phyloP scores from a whole-genome alignment of 2,113 vertebrate species.

The Hippoglossus stenolepis region DNA sequence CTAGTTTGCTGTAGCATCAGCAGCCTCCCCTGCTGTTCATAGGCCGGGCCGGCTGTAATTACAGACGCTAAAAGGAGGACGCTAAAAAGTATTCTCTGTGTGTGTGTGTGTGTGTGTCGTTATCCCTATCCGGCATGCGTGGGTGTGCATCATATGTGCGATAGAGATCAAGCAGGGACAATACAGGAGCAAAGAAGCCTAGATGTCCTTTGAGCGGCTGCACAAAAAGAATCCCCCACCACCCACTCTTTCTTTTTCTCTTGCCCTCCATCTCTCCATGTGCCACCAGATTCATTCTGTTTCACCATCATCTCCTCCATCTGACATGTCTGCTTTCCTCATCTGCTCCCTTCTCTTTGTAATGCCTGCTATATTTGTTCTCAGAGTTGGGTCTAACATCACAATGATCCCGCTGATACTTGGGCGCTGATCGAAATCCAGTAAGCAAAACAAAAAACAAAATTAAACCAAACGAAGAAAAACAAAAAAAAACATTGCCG shows the following conservation, averaged over 20 bases:
- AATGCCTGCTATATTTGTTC: too few species aligned
- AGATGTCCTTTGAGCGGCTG: conserved; percentile 47
- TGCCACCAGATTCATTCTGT: not conserved
- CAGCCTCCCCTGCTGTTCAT: conserved; percentile 38
- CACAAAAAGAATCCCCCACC: conserved; percentile 24
- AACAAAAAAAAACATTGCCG: not conserved
- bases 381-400: not conserved
- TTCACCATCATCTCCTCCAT: not conserved
- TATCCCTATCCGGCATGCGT: conserved; percentile 41
- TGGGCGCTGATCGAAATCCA: conserved; percentile 21
- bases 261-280: not conserved
- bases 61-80: conserved; percentile 57
- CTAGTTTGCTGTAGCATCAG: conserved; percentile 49
- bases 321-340: too few species aligned
- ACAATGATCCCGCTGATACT: not conserved
- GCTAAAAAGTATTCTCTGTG: conserved; percentile 27
- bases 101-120: conserved; percentile 10
- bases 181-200: conserved; percentile 42
- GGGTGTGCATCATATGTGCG: conserved; percentile 35
- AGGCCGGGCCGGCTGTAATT: conserved; percentile 55
- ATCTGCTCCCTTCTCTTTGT: not conserved
- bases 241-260: conserved; percentile 34
- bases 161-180: conserved; percentile 56
- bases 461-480: conserved; percentile 18
- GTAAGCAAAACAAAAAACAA: conserved; percentile 48